Evolutionary conservation across 2,888 invertebrate species (phyloP).

Genomic region (Aleiodes leptofemur): DNA sequence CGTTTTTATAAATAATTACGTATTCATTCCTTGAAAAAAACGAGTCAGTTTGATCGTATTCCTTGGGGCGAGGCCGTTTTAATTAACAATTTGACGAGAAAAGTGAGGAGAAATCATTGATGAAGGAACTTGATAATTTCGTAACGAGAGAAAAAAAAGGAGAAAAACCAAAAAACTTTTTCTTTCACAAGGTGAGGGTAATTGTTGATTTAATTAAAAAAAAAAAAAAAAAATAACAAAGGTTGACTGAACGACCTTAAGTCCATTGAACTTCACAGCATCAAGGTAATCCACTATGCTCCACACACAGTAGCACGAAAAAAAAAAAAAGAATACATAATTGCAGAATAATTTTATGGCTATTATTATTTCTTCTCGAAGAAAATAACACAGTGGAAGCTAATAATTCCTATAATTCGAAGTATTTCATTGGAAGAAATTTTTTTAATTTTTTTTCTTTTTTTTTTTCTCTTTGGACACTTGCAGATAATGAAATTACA

Average conservation of each 20-base stretch:
- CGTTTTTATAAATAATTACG: too few relatives aligned
- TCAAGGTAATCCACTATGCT: constrained; percentile 53
- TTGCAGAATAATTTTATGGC: constrained; percentile 32
- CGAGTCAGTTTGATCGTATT: too few relatives aligned
- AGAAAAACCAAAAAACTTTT: not conserved
- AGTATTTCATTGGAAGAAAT: not conserved
- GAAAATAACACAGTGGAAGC: not conserved
- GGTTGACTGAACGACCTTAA: constrained; percentile 58
- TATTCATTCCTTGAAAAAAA: too few relatives aligned
- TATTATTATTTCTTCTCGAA: not conserved
- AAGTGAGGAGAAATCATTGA: too few relatives aligned
- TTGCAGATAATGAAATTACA: too few relatives aligned
- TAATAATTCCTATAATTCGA: too few relatives aligned
- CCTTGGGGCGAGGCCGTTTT: too few relatives aligned
- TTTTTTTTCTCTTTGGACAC: too few relatives aligned
- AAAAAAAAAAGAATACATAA: constrained; percentile 18
- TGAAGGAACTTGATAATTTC: too few relatives aligned
- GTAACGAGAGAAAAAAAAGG: too few relatives aligned
- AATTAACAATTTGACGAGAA: too few relatives aligned
- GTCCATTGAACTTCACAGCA: constrained; percentile 52
- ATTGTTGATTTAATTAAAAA: constrained; percentile 18
- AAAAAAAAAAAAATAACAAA: constrained; percentile 40
- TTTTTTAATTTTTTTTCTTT: not conserved
- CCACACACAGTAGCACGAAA: constrained; percentile 19
- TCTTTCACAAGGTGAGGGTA: not conserved